Evolutionary conservation across 1,140 invertebrate genomes (phyloP).

Genomic region (Anastrepha ludens): DNA sequence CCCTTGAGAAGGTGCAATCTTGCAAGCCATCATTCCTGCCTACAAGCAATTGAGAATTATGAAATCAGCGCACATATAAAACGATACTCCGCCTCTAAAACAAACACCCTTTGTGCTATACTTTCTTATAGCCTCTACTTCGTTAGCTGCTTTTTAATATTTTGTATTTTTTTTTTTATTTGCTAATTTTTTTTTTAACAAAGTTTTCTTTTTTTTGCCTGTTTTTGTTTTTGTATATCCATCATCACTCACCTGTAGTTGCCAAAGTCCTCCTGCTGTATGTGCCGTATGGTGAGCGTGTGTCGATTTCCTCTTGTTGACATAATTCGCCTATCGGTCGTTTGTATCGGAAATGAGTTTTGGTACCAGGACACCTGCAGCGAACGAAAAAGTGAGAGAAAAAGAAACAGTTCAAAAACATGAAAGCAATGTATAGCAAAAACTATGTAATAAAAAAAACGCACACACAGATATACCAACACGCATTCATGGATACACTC

Average conservation of each 20-base stretch:
- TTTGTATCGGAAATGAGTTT: conserved; percentile 80
- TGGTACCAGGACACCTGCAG: conserved; percentile 80
- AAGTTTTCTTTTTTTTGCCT: background rate
- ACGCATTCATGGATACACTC: too few relatives aligned
- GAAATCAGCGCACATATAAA: too few relatives aligned
- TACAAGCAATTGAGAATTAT: too few relatives aligned
- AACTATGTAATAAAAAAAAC: background rate
- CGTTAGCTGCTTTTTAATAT: background rate
- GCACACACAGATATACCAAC: background rate
- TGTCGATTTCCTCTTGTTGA: conserved; percentile 79
- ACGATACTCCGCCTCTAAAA: too few relatives aligned
- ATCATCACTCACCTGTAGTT: conserved; percentile 78
- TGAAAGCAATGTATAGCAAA: background rate
- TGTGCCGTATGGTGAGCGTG: conserved; percentile 79
- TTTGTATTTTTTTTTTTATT: background rate
- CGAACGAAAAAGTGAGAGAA: background rate
- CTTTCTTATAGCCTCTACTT: background rate
- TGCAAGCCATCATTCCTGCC: too few relatives aligned
- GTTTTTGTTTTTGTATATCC: conserved; percentile 3
- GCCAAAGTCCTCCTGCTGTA: conserved; percentile 81
- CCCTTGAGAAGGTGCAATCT: too few relatives aligned
- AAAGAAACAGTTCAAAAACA: background rate
- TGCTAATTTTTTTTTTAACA: background rate
- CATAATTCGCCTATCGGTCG: conserved; percentile 79
- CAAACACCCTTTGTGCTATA: background rate